Evolutionary conservation across 2,888 invertebrate species (phyloP).

Genomic region (Auanema freiburgensis): DNA sequence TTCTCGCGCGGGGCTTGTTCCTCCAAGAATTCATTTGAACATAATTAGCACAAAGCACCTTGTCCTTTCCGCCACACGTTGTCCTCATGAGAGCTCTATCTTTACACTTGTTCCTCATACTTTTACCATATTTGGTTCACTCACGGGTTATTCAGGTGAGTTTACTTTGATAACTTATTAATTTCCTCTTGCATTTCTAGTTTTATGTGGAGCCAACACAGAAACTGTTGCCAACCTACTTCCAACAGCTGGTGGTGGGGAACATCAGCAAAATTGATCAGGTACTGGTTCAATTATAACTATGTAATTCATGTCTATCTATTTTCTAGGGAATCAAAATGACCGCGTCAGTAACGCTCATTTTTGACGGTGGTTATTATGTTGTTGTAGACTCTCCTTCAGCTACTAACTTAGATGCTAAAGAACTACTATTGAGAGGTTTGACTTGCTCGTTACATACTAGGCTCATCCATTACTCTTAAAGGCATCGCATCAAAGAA

Average conservation of each 20-base stretch:
- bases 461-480: not conserved
- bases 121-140: too few relatives aligned
- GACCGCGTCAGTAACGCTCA: constrained; percentile 51
- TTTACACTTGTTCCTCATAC: too few relatives aligned
- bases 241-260: constrained; percentile 46
- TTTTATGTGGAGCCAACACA: constrained; percentile 46
- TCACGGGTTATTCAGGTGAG: too few relatives aligned
- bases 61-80: too few relatives aligned
- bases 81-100: too few relatives aligned
- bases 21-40: too few relatives aligned
- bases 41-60: too few relatives aligned
- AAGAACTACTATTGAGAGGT: constrained; percentile 53
- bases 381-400: constrained; percentile 58
- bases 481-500: constrained; percentile 30
- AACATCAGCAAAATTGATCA: constrained; percentile 36
- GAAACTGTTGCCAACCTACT: constrained; percentile 40
- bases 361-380: constrained; percentile 53
- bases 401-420: constrained; percentile 52
- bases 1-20: too few relatives aligned
- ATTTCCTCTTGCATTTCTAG: constrained; percentile 8
- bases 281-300: constrained; percentile 20
- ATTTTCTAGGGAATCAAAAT: constrained; percentile 39
- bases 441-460: not conserved
- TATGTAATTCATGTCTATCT: not conserved
- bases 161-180: too few relatives aligned